Percentiles rank a stretch among this genome's conserved stretches.
phyloP scores from a whole-genome alignment of 2,888 invertebrate species.

The Palloptera scutellata region DNA sequence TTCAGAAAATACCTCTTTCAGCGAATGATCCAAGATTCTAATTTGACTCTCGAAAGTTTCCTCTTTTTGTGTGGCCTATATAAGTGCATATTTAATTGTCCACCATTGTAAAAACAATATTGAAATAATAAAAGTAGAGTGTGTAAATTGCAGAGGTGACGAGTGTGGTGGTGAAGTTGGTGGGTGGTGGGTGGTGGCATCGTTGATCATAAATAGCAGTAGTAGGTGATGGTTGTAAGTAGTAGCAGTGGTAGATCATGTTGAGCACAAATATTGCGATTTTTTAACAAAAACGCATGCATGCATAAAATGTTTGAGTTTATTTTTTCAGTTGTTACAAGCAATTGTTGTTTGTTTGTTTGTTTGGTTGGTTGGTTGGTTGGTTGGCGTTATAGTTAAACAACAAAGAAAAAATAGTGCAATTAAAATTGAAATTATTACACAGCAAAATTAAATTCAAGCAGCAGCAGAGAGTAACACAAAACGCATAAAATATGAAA shows the following conservation, averaged over 20 bases:
- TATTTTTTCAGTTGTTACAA: slow-evolving; percentile 12
- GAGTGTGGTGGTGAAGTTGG: slow-evolving; percentile 31
- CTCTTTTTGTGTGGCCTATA: slow-evolving; percentile 93
- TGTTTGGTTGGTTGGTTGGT: too few species aligned
- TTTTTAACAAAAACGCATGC: not conserved
- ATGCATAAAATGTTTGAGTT: not conserved
- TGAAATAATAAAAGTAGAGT: slow-evolving; percentile 6
- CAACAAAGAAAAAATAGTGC: slow-evolving; percentile 12
- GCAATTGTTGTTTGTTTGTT: slow-evolving; percentile 22
- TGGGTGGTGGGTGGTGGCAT: slow-evolving; percentile 9
- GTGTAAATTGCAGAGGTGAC: slow-evolving; percentile 10
- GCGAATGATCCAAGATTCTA: slow-evolving; percentile 86
- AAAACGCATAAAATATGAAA: slow-evolving; percentile 51
- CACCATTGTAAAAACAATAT: too few species aligned
- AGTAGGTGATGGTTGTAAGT: not conserved
- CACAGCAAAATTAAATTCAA: slow-evolving; percentile 38
- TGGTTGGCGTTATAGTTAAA: slow-evolving; percentile 1
- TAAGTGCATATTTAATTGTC: not conserved
- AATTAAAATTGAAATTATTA: slow-evolving; percentile 16
- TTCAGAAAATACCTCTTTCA: slow-evolving; percentile 84
- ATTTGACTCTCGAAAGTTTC: slow-evolving; percentile 92
- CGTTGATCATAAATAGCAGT: not conserved
- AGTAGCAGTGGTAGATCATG: not conserved
- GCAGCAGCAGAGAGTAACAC: slow-evolving; percentile 44
- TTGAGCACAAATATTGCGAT: not conserved